A percentile compares a stretch with the other conserved stretches of the same genome.
Evolutionary conservation across 2,888 invertebrate species (phyloP).

Genomic region (Amphipyra tragopoginis): DNA sequence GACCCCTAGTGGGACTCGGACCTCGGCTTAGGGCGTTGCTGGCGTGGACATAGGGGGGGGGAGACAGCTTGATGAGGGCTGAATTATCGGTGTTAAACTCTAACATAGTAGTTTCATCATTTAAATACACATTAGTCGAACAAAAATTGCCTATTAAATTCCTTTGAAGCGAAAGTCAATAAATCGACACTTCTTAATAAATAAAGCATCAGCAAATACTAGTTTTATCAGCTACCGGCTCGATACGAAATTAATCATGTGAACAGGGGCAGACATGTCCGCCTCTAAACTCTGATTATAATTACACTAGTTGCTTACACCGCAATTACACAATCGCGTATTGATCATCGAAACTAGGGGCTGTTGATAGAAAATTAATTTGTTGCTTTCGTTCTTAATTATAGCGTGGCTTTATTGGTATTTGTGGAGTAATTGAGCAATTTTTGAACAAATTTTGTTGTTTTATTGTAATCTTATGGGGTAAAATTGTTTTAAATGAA

Average conservation of each 20-base stretch:
- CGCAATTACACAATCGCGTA: slow-evolving; percentile 52
- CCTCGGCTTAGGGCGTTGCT: no score
- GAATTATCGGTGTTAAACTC: no score
- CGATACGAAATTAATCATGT: slow-evolving; percentile 44
- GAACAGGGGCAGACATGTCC: slow-evolving; percentile 31
- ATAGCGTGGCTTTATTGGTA: slow-evolving; percentile 15
- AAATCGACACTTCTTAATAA: slow-evolving; percentile 12
- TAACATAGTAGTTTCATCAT: no score
- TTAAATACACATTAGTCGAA: no score
- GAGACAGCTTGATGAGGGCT: no score
- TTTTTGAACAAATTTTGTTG: no score
- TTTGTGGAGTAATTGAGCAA: slow-evolving; percentile 1
- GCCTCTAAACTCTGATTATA: slow-evolving; percentile 47
- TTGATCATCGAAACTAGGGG: slow-evolving; percentile 48
- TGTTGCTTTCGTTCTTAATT: slow-evolving; percentile 31
- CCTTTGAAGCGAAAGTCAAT: slow-evolving; percentile 20
- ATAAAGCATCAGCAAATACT: slow-evolving; percentile 36
- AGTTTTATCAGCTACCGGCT: slow-evolving; percentile 30
- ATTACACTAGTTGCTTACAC: slow-evolving; percentile 37
- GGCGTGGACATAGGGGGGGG: no score
- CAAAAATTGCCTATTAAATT: not conserved
- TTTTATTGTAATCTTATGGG: no score
- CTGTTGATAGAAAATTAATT: slow-evolving; percentile 53
- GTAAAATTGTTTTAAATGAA: no score
- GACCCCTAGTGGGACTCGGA: no score